A percentile compares a stretch with the other conserved stretches of the same genome.
These are phyloP conservation scores for Melanotaenia maccullochi DNA, from an alignment of 2,797 vertebrate genomes.

Conservation along the genomic window DNA sequence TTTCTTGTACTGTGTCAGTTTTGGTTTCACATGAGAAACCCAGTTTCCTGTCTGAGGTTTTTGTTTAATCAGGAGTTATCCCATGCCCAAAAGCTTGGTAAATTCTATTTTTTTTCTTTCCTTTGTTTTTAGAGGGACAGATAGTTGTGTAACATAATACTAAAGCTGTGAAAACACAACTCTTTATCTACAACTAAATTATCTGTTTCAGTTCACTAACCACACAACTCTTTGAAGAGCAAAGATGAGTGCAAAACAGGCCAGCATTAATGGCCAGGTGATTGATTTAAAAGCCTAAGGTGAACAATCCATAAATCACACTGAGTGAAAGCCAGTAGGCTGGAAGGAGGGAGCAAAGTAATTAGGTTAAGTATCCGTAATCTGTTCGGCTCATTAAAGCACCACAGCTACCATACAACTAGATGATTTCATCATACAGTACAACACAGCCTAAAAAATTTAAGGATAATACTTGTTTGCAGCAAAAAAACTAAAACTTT, in stretches of 20 bases:
- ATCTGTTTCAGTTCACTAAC: conserved; percentile 12
- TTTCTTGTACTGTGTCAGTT: conserved; percentile 7
- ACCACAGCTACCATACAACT: conserved; percentile 62
- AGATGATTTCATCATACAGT: conserved; percentile 17
- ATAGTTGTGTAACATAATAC: conserved; percentile 25
- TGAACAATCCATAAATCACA: conserved; percentile 62
- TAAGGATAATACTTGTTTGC: not conserved
- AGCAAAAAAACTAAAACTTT: not conserved
- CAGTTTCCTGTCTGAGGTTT: conserved; percentile 21
- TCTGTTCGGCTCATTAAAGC: conserved; percentile 79
- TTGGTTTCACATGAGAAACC: conserved; percentile 34
- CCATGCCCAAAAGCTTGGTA: conserved; percentile 18
- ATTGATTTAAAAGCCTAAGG: conserved; percentile 66
- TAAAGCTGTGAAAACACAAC: conserved; percentile 23
- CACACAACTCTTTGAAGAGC: conserved; percentile 26
- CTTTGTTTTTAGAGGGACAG: conserved; percentile 5
- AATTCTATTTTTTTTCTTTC: conserved; percentile 3
- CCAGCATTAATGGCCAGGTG: conserved; percentile 45
- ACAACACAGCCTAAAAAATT: conserved; percentile 5
- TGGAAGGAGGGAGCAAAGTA: conserved; percentile 72
- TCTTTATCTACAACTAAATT: conserved; percentile 1
- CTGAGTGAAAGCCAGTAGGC: conserved; percentile 67
- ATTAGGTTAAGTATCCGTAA: conserved; percentile 87
- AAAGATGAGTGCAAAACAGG: conserved; percentile 29
- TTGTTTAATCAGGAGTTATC: conserved; percentile 24